A percentile compares a stretch with the other conserved stretches of the same genome.
phyloP scores from a whole-genome alignment of 2,113 vertebrate genomes.

The Neolamprologus caudopunctatus region DNA sequence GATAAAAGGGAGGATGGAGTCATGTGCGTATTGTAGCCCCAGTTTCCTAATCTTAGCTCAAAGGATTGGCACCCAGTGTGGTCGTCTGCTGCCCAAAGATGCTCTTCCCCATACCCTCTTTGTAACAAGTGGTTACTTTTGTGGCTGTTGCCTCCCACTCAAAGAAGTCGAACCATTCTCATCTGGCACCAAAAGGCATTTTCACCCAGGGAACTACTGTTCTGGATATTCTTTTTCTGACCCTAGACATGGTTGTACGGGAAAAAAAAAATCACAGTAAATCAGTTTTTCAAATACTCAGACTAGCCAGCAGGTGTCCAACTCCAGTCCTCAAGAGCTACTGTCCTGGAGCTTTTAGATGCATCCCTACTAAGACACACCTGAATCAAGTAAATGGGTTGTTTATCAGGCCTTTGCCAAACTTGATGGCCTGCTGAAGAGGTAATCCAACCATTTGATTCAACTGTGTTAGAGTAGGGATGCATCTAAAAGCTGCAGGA shows the following conservation, averaged over 20 bases:
- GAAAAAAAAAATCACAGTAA: accelerated
- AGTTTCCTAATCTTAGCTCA: not conserved
- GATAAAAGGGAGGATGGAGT: not conserved
- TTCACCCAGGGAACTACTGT: not conserved
- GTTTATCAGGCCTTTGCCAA: not conserved
- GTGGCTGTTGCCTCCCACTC: not conserved
- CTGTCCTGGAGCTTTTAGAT: not conserved
- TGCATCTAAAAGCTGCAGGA: not conserved
- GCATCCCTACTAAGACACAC: not conserved
- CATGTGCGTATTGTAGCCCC: not conserved
- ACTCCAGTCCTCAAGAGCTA: not conserved
- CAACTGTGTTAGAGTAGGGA: not conserved
- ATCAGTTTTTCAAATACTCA: not conserved
- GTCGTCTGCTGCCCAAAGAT: not conserved
- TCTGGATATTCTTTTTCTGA: not conserved
- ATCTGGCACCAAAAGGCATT: not conserved
- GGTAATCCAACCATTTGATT: not conserved
- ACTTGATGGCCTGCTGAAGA: not conserved
- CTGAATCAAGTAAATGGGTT: not conserved
- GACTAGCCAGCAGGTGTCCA: not conserved
- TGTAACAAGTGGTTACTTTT: not conserved
- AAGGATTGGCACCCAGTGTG: not conserved
- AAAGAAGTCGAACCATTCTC: not conserved
- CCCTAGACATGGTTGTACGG: not conserved
- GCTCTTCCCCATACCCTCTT: not conserved